Conservation (phyloP, 2,888 invertebrate genomes). For the Raillietiella orientalis region DNA sequence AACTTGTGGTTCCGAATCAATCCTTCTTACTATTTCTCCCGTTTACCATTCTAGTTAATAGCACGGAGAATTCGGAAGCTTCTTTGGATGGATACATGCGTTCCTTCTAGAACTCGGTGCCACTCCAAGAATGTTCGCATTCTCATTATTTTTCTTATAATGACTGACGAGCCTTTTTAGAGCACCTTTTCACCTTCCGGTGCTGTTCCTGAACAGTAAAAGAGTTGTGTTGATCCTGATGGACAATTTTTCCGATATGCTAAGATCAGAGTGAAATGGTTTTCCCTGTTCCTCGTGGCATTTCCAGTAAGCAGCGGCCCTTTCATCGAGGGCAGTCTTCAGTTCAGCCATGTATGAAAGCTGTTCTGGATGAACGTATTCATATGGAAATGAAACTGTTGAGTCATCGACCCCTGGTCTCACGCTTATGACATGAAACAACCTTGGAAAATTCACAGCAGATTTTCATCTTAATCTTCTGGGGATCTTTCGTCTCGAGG, state of each 20-base stretch:
- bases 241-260: conserved; percentile 80
- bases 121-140: conserved; percentile 48
- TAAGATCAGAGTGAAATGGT: conserved; percentile 76
- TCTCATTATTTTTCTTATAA: conserved; percentile 29
- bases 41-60: conserved; percentile 1
- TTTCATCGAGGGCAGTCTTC: conserved; percentile 78
- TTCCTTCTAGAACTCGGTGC: conserved; percentile 91
- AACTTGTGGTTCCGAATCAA: no score
- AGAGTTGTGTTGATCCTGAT: conserved; percentile 48
- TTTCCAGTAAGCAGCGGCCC: conserved; percentile 91
- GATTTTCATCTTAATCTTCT: no score
- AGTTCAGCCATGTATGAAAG: conserved; percentile 96
- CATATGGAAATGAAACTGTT: conserved; percentile 88
- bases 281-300: conserved; percentile 99
- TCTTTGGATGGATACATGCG: conserved; percentile 84
- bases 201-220: conserved; percentile 93
- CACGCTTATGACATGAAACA: no score
- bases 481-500: no score
- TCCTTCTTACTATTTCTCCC: no score
- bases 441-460: no score
- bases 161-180: conserved; percentile 58
- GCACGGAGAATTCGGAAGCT: conserved; percentile 9
- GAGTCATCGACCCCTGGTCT: conserved; percentile 79
- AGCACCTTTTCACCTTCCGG: conserved; percentile 97
- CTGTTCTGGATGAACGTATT: conserved; percentile 91